Percentiles rank a stretch among this genome's conserved stretches.
These are phyloP conservation scores for Acipenser transmontanus DNA, from an alignment of 2,797 vertebrate genomes.

Conservation along the genomic window DNA sequence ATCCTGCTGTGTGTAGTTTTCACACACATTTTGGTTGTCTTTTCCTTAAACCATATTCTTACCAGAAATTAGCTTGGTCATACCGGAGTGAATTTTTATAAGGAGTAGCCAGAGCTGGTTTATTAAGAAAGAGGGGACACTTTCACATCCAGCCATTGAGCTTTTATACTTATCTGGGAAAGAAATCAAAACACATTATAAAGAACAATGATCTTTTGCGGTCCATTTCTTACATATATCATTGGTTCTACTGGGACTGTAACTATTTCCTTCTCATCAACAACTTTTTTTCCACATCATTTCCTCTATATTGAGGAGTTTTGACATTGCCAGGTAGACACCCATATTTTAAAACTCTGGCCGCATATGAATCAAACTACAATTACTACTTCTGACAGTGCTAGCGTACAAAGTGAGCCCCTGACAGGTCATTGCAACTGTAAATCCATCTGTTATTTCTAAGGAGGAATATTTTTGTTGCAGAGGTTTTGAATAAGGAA, in stretches of 20 bases:
- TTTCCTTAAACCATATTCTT: no score
- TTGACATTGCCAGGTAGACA: slow-evolving; percentile 15
- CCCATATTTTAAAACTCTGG: not conserved
- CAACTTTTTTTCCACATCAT: slow-evolving; percentile 23
- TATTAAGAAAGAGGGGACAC: slow-evolving; percentile 18
- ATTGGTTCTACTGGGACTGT: slow-evolving; percentile 16
- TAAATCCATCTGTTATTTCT: not conserved
- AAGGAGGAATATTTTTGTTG: not conserved
- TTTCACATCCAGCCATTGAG: slow-evolving; percentile 17
- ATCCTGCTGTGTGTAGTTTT: no score
- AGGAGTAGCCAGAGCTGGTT: no score
- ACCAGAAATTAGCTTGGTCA: no score
- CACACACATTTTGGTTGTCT: no score
- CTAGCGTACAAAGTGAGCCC: not conserved
- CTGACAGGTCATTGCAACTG: not conserved
- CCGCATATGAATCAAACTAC: not conserved
- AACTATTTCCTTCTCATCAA: slow-evolving; percentile 24
- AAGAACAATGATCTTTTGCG: slow-evolving; percentile 22
- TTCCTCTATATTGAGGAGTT: slow-evolving; percentile 17
- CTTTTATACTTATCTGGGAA: slow-evolving; percentile 31
- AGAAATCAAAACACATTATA: slow-evolving; percentile 27
- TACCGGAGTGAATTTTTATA: no score
- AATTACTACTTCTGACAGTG: slow-evolving; percentile 2
- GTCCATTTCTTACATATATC: slow-evolving; percentile 16
- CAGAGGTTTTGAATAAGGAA: not conserved